Evolutionary conservation across 2,888 invertebrate species (phyloP).

Genomic region (Mesochorus sp.): DNA sequence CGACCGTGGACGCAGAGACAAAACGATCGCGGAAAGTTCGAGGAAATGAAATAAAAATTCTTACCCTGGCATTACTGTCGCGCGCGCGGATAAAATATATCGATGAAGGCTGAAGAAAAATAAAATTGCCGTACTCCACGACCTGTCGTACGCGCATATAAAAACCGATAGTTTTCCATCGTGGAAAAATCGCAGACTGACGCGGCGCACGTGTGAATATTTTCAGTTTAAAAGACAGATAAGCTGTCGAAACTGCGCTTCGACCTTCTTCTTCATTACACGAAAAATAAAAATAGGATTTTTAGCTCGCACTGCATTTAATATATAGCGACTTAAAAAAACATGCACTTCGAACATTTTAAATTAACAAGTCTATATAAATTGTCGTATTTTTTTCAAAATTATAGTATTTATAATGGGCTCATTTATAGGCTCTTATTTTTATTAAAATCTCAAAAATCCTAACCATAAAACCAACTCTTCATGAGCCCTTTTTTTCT

Average conservation of each 20-base stretch:
- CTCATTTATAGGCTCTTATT: no score
- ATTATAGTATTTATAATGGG: no score
- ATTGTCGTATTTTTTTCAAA: no score
- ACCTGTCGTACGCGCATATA: not conserved
- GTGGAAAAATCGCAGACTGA: not conserved
- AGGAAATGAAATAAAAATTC: not conserved
- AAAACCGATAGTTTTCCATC: slow-evolving; percentile 34
- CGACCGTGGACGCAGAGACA: slow-evolving; percentile 36
- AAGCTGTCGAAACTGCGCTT: not conserved
- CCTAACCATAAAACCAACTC: no score
- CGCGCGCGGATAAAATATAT: slow-evolving; percentile 31
- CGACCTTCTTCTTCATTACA: slow-evolving; percentile 6
- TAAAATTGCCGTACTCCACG: no score
- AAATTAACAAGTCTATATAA: no score
- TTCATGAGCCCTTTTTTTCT: not conserved
- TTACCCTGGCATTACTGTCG: slow-evolving; percentile 16
- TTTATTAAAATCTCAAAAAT: no score
- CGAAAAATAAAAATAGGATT: not conserved
- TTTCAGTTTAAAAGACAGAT: not conserved
- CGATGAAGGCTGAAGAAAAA: slow-evolving; percentile 33
- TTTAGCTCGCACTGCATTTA: no score
- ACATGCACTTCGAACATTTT: no score
- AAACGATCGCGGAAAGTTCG: not conserved
- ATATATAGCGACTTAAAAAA: no score
- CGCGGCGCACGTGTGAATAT: not conserved